Percentiles rank a stretch among this genome's conserved stretches.
Evolutionary conservation across 1,140 invertebrate species (phyloP).

Genomic region (Eriocheir sinensis): DNA sequence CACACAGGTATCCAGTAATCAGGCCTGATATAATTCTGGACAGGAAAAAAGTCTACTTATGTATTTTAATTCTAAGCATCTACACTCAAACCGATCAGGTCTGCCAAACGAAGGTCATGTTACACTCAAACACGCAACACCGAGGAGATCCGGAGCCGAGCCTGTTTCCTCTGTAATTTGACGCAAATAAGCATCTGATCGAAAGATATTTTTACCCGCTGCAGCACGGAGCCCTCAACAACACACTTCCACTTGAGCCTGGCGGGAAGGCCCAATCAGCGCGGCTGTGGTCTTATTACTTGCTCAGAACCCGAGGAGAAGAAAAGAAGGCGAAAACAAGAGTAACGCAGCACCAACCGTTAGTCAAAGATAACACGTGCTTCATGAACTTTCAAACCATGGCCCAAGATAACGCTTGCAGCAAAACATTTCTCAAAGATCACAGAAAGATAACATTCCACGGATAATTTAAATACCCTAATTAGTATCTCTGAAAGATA

Average conservation of each 20-base stretch:
- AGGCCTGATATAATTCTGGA: not conserved
- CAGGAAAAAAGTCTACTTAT: not conserved
- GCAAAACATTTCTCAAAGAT: slow-evolving; percentile 3
- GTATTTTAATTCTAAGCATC: not conserved
- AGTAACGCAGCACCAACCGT: not conserved
- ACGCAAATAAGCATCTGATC: not conserved
- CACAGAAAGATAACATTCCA: not conserved
- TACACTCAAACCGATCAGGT: not conserved
- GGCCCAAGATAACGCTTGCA: not conserved
- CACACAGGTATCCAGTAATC: not conserved
- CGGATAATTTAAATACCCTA: slow-evolving; percentile 6
- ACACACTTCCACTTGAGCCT: not conserved
- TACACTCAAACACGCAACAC: not conserved
- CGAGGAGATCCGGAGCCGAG: not conserved
- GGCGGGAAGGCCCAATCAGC: not conserved
- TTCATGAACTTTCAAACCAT: not conserved
- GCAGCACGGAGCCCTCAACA: not conserved
- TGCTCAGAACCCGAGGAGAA: not conserved
- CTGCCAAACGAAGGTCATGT: not conserved
- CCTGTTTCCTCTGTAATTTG: not conserved
- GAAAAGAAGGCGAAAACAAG: not conserved
- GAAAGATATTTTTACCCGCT: not conserved
- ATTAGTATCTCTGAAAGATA: not conserved
- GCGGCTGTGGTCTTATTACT: not conserved
- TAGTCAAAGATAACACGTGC: not conserved